These are phyloP conservation scores for Monodelphis domestica DNA, from an alignment of 2,797 vertebrate genomes.

Conservation along the genomic window DNA sequence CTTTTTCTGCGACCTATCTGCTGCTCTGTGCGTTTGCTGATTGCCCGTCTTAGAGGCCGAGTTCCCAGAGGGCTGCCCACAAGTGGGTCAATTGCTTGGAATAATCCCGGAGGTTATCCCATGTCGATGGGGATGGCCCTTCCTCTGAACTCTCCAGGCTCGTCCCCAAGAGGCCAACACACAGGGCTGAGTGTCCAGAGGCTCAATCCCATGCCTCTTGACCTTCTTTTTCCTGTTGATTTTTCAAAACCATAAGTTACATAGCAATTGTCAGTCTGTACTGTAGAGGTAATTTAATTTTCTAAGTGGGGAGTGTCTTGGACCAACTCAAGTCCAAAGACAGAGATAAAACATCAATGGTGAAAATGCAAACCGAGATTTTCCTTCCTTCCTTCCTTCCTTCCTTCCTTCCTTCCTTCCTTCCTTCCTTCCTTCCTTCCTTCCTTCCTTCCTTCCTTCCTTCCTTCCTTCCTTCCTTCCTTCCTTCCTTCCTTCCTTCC, in stretches of 20 bases:
- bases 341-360: neutral
- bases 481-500: too few relatives aligned
- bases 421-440: too few relatives aligned
- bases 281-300: neutral
- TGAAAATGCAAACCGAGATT: neutral
- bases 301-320: neutral
- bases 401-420: too few relatives aligned
- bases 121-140: neutral
- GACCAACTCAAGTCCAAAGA: neutral
- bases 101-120: neutral
- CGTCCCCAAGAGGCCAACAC: too few relatives aligned
- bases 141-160: neutral
- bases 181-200: neutral
- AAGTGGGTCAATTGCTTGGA: neutral
- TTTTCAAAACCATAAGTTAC: neutral
- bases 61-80: neutral
- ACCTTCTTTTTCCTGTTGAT: neutral
- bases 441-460: too few relatives aligned
- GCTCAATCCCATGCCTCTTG: neutral
- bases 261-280: neutral
- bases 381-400: too few relatives aligned
- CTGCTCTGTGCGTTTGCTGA: too few relatives aligned
- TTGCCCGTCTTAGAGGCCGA: neutral
- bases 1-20: neutral
- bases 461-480: too few relatives aligned